phyloP scores from a whole-genome alignment of 2,888 invertebrate species.

The Eupithecia subumbrata region DNA sequence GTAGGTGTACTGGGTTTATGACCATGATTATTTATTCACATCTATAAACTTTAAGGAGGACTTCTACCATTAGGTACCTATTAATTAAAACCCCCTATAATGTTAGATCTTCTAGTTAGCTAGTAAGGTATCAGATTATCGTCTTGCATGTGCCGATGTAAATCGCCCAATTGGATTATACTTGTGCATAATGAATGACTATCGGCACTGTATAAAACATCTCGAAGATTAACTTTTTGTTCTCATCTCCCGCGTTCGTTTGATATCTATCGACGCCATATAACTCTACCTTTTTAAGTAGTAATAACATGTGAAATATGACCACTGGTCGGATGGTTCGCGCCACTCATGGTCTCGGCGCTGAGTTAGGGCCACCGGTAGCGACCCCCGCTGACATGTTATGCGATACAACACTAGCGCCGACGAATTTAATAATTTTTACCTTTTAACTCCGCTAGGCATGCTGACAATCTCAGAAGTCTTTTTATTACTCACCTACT shows the following conservation, averaged over 20 bases:
- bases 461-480: slow-evolving; percentile 41
- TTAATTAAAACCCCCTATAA: neutral
- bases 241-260: slow-evolving; percentile 63
- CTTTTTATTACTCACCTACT: slow-evolving; percentile 30
- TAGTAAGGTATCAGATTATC: neutral
- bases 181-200: neutral
- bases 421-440: slow-evolving; percentile 60
- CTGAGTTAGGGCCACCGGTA: slow-evolving; percentile 72
- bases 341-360: slow-evolving; percentile 43
- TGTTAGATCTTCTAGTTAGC: neutral
- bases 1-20: neutral
- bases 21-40: neutral
- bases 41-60: neutral
- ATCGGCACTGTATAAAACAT: slow-evolving; percentile 20
- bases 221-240: slow-evolving; percentile 64
- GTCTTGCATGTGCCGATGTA: neutral
- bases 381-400: slow-evolving; percentile 75
- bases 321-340: slow-evolving; percentile 49
- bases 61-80: neutral
- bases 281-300: slow-evolving; percentile 72
- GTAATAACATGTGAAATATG: slow-evolving; percentile 72
- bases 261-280: slow-evolving; percentile 73
- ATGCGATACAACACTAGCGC: slow-evolving; percentile 74
- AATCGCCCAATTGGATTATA: neutral
- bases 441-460: slow-evolving; percentile 47